Percentiles rank a stretch among this genome's conserved stretches.
These are phyloP conservation scores for Prionace glauca DNA, from an alignment of 2,797 vertebrate species.

Conservation along the genomic window DNA sequence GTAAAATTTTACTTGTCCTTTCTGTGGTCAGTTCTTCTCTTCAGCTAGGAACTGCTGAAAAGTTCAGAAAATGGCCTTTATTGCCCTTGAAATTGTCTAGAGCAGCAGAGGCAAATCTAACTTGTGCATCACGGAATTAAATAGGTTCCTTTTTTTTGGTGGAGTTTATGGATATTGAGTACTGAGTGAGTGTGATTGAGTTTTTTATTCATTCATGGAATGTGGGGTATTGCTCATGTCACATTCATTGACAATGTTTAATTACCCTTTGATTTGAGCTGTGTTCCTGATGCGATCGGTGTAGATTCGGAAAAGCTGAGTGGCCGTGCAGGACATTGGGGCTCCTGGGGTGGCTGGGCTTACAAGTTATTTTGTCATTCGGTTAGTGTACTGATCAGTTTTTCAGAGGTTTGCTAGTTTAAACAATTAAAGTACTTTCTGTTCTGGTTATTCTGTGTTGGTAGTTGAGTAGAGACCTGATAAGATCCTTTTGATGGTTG, in stretches of 20 bases:
- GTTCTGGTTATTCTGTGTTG: neutral
- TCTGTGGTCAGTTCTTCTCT: neutral
- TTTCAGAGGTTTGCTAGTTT: neutral
- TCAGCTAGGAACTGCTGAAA: neutral
- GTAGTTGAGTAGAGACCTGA: neutral
- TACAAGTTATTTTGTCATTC: neutral
- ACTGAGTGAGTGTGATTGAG: neutral
- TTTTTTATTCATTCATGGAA: neutral
- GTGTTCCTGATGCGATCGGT: neutral
- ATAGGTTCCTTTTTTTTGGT: neutral
- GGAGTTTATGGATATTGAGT: neutral
- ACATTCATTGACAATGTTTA: neutral
- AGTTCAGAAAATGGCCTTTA: neutral
- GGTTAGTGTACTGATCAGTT: neutral
- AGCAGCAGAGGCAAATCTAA: neutral
- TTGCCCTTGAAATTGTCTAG: neutral
- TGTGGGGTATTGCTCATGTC: neutral
- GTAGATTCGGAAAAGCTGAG: neutral
- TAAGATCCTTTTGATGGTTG: neutral
- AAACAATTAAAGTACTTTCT: neutral
- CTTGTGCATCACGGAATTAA: neutral
- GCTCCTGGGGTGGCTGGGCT: neutral
- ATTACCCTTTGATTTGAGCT: neutral
- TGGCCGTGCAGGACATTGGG: neutral
- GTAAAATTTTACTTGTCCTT: neutral